Evolutionary conservation across 2,888 invertebrate species (phyloP).

Genomic region (Cheilosia grossa): DNA sequence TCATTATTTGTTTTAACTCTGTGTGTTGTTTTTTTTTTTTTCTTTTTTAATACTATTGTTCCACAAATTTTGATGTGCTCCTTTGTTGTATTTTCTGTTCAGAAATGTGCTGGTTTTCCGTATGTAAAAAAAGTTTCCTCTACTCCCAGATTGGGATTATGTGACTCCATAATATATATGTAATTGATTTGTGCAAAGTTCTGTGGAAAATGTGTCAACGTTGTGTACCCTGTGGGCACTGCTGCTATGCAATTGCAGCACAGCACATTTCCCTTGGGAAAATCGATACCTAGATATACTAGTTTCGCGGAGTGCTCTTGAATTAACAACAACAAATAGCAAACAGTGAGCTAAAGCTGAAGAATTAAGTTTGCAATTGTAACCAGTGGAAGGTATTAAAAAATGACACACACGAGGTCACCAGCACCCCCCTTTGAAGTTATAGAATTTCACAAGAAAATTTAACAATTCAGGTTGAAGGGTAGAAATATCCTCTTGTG

Average conservation of each 20-base stretch:
- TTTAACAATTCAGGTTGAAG: slow-evolving; percentile 17
- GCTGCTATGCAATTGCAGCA: slow-evolving; percentile 33
- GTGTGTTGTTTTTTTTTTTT: slow-evolving; percentile 25
- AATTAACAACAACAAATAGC: slow-evolving; percentile 59
- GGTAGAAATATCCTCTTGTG: slow-evolving; percentile 5
- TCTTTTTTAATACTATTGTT: neutral
- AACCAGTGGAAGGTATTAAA: neutral
- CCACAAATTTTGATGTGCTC: neutral
- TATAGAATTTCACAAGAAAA: slow-evolving; percentile 36
- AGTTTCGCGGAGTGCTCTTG: slow-evolving; percentile 50
- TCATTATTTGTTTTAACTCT: slow-evolving; percentile 31
- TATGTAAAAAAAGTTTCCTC: neutral
- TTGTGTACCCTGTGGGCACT: slow-evolving; percentile 17
- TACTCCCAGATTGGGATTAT: slow-evolving; percentile 8
- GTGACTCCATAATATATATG: neutral
- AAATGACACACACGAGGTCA: slow-evolving; percentile 16
- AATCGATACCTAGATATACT: slow-evolving; percentile 62
- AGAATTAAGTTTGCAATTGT: slow-evolving; percentile 28
- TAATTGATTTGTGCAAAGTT: slow-evolving; percentile 19
- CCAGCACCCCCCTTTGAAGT: slow-evolving; percentile 18
- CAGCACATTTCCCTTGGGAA: slow-evolving; percentile 41
- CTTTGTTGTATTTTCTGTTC: neutral
- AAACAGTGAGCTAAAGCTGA: slow-evolving; percentile 44
- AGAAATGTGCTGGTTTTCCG: slow-evolving; percentile 34
- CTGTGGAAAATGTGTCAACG: slow-evolving; percentile 41